phyloP scores from a whole-genome alignment of 2,888 invertebrate genomes.

The Peribatodes rhomboidaria region DNA sequence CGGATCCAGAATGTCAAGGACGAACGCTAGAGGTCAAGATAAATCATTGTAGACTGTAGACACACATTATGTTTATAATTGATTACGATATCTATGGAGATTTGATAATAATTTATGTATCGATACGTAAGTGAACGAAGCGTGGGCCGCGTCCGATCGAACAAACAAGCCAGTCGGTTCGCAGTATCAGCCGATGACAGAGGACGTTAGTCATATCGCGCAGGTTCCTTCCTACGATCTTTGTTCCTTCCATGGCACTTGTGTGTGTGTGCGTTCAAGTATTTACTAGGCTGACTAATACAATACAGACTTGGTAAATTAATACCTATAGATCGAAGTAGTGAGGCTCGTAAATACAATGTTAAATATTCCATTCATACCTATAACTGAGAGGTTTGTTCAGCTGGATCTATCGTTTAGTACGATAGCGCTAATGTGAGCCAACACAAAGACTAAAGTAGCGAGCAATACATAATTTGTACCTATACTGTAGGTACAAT shows the following conservation, averaged over 20 bases:
- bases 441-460: constrained; percentile 46
- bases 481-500: too few species aligned
- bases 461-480: constrained; percentile 38
- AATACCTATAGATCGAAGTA: constrained; percentile 14
- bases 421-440: constrained; percentile 52
- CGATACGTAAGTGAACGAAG: constrained; percentile 47
- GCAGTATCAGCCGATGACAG: constrained; percentile 48
- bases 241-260: constrained; percentile 43
- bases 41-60: constrained; percentile 22
- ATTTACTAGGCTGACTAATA: constrained; percentile 42
- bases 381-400: constrained; percentile 50
- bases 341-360: constrained; percentile 53
- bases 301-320: constrained; percentile 8
- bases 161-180: constrained; percentile 55
- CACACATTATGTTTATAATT: constrained; percentile 21
- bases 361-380: constrained; percentile 70
- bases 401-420: constrained; percentile 53
- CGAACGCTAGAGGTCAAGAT: constrained; percentile 37
- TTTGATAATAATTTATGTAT: constrained; percentile 35
- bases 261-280: constrained; percentile 15
- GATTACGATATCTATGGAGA: constrained; percentile 33
- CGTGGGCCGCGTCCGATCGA: constrained; percentile 54
- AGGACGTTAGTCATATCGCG: constrained; percentile 60
- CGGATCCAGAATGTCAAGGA: constrained; percentile 46
- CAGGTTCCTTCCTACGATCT: constrained; percentile 54